Percentiles rank a stretch among this genome's conserved stretches.
phyloP scores from a whole-genome alignment of 2,797 vertebrate species.

The Ceyx erithaca region DNA sequence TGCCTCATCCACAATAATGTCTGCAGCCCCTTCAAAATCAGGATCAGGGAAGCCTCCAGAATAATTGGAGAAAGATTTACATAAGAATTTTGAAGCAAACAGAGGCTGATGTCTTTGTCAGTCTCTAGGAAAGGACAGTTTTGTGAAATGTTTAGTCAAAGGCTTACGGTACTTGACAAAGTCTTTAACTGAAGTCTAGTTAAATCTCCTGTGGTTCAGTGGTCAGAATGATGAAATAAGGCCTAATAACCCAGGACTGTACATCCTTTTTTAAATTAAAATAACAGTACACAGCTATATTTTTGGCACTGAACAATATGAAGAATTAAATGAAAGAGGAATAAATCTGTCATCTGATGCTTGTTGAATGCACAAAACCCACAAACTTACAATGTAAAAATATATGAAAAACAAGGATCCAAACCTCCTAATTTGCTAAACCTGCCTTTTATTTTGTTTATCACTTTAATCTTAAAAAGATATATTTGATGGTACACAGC shows the following conservation, averaged over 20 bases:
- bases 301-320: background rate
- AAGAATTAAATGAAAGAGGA: background rate
- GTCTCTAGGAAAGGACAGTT: background rate
- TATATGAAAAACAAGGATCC: background rate
- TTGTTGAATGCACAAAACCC: background rate
- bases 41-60: background rate
- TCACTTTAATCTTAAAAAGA: constrained; percentile 24
- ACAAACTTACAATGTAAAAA: constrained; percentile 5
- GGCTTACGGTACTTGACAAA: background rate
- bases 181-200: background rate
- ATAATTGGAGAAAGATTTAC: background rate
- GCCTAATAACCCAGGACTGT: background rate
- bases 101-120: background rate
- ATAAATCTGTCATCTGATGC: background rate
- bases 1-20: background rate
- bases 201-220: background rate
- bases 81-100: background rate
- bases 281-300: background rate
- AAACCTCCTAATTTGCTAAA: background rate
- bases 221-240: background rate
- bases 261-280: constrained; percentile 13
- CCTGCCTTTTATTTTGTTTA: constrained; percentile 35
- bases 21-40: background rate
- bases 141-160: constrained; percentile 39
- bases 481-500: constrained; percentile 26